Evolutionary conservation across 2,113 vertebrate genomes (phyloP).

Genomic region (Xerus inauris): DNA sequence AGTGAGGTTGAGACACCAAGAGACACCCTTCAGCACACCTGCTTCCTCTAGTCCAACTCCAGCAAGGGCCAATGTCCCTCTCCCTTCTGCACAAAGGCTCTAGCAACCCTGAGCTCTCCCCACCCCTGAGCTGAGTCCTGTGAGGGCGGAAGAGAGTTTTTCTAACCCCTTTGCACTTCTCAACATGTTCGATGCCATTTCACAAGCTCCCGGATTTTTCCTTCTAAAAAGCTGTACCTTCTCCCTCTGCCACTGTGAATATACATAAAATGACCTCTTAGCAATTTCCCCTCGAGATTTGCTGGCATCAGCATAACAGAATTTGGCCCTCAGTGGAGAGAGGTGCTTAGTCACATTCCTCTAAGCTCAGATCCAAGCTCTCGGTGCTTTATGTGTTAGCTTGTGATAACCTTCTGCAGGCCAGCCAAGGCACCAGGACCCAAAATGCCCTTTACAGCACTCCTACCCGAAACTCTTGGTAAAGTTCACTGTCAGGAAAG

Average conservation of each 20-base stretch:
- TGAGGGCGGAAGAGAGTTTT: background rate
- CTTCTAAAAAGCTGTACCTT: background rate
- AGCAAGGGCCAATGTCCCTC: background rate
- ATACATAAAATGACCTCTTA: constrained; percentile 68
- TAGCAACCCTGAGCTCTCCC: background rate
- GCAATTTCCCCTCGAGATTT: constrained; percentile 64
- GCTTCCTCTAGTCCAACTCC: background rate
- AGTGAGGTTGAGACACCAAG: background rate
- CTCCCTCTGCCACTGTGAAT: constrained; percentile 37
- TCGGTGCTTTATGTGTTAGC: background rate
- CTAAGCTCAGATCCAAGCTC: constrained; percentile 46
- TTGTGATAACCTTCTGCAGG: constrained; percentile 39
- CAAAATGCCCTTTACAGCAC: background rate
- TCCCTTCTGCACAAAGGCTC: background rate
- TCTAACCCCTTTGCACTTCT: background rate
- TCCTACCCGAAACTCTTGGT: background rate
- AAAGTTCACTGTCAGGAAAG: background rate
- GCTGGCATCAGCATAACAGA: constrained; percentile 72
- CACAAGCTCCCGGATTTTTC: background rate
- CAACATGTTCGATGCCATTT: background rate
- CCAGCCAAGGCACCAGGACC: constrained; percentile 4
- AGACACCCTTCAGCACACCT: background rate
- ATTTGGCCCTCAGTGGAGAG: constrained; percentile 67
- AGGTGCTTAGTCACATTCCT: constrained; percentile 77
- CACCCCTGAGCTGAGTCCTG: background rate